Conservation (phyloP, 2,797 vertebrate species). For the Propithecus deckenii region DNA sequence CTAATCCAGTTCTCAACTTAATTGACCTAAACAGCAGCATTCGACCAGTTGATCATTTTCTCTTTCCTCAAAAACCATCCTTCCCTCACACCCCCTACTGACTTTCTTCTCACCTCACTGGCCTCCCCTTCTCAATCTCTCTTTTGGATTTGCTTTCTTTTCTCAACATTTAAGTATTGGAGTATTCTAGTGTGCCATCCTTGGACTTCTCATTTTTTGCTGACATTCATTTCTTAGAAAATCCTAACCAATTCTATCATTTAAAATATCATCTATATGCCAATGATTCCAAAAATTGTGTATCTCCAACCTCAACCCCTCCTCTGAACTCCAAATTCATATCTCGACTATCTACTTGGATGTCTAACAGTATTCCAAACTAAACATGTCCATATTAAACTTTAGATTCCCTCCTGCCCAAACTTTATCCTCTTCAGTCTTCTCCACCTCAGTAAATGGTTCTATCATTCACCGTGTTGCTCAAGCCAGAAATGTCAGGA, state of each 20-base stretch:
- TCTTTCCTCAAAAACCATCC: not conserved
- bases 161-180: not conserved
- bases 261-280: not conserved
- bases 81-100: not conserved
- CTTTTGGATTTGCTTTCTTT: not conserved
- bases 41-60: not conserved
- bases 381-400: not conserved
- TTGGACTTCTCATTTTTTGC: not conserved
- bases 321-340: not conserved
- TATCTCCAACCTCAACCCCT: not conserved
- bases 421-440: not conserved
- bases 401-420: not conserved
- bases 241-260: not conserved
- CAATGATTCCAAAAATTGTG: not conserved
- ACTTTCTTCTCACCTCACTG: not conserved
- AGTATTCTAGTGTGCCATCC: not conserved
- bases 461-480: not conserved
- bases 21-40: not conserved
- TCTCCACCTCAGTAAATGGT: not conserved
- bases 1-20: not conserved
- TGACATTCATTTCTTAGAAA: conserved; percentile 6
- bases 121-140: not conserved
- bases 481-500: not conserved
- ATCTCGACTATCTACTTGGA: not conserved
- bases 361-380: not conserved